phyloP scores from a whole-genome alignment of 1,140 invertebrate genomes.

The Pseudoatta argentina region DNA sequence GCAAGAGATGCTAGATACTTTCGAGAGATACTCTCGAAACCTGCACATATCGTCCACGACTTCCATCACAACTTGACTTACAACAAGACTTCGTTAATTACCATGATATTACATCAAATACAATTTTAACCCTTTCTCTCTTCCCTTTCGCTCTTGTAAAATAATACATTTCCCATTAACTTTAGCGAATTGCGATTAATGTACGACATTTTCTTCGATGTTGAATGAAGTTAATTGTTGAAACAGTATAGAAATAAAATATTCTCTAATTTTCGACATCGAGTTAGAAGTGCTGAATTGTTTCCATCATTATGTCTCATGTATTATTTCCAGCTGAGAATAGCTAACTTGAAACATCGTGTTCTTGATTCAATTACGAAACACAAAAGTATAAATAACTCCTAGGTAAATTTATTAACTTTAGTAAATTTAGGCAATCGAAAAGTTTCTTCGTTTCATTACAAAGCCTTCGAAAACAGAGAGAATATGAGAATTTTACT shows the following conservation, averaged over 20 bases:
- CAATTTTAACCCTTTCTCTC: slow-evolving; percentile 4
- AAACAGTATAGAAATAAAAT: not conserved
- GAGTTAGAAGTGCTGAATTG: not conserved
- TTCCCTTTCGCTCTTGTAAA: not conserved
- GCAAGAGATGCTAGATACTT: not conserved
- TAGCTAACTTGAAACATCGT: not conserved
- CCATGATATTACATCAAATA: slow-evolving; percentile 2
- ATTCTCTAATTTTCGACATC: not conserved
- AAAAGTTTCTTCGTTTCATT: not conserved
- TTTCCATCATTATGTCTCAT: not conserved
- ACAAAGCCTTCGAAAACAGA: not conserved
- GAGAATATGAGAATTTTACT: not conserved
- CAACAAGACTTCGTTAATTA: slow-evolving; percentile 4
- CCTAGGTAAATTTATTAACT: not conserved
- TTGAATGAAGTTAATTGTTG: slow-evolving; percentile 11
- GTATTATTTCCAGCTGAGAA: not conserved
- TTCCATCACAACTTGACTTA: not conserved
- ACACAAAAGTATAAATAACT: not conserved
- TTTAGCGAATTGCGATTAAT: not conserved
- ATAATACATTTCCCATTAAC: slow-evolving; percentile 16
- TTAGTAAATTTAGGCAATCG: not conserved
- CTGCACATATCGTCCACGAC: not conserved
- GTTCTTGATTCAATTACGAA: not conserved
- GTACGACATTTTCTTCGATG: not conserved
- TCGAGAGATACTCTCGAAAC: not conserved